These are phyloP conservation scores for Atta texana DNA, from an alignment of 1,140 invertebrate genomes.

Conservation along the genomic window DNA sequence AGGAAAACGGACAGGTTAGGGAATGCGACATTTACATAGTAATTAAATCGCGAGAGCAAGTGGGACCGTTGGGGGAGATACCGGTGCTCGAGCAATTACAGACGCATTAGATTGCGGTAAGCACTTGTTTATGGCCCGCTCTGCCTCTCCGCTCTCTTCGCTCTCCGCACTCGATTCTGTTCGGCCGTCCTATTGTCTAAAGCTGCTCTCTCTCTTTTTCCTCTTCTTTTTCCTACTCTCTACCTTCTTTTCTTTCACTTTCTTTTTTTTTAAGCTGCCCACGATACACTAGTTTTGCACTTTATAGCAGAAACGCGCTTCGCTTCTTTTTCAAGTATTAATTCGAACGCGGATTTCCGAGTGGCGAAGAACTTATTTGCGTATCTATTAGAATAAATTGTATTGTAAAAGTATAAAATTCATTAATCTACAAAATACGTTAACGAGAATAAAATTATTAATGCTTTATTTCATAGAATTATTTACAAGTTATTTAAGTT, in stretches of 20 bases:
- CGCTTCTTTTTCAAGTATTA: slow-evolving; percentile 28
- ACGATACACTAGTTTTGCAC: slow-evolving; percentile 56
- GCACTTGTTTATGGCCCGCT: slow-evolving; percentile 86
- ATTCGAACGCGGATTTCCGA: slow-evolving; percentile 7
- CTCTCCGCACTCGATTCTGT: slow-evolving; percentile 66
- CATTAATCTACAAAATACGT: neutral
- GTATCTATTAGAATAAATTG: neutral
- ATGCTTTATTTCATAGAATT: neutral
- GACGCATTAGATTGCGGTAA: slow-evolving; percentile 87
- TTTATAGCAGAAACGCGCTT: slow-evolving; percentile 39
- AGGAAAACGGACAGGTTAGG: slow-evolving; percentile 82
- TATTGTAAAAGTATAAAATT: neutral
- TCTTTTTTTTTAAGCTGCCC: slow-evolving; percentile 18
- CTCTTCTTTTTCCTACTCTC: neutral
- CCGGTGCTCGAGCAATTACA: slow-evolving; percentile 85
- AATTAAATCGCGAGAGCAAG: slow-evolving; percentile 86
- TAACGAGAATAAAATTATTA: neutral
- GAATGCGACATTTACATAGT: slow-evolving; percentile 87
- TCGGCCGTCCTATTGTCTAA: slow-evolving; percentile 54
- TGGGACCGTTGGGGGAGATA: slow-evolving; percentile 85
- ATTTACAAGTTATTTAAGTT: neutral
- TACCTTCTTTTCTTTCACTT: neutral
- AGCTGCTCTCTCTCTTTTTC: slow-evolving; percentile 38
- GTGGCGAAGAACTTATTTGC: neutral
- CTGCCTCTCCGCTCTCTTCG: slow-evolving; percentile 65